Evolutionary conservation across 2,113 vertebrate genomes (phyloP), one percentile per base, ranked within the genome.

Genomic region (Caretta caretta): DNA sequence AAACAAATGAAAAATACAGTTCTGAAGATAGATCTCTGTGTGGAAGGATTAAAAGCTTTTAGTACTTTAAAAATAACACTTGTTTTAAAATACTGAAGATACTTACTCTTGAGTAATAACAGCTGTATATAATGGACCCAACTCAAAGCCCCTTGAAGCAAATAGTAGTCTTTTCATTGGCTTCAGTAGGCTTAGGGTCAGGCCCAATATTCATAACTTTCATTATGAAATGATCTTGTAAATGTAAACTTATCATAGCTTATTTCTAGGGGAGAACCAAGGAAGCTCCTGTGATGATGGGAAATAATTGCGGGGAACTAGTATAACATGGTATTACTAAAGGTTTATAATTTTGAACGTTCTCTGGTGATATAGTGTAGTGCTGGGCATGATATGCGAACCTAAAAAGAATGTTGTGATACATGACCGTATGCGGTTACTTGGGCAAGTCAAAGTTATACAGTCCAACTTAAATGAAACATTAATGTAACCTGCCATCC

Each of bases 381-480:
- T 8, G 27, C 91, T 87, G 48, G 82, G 91, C 22, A 59, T 49
- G 24, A 62, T 85, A 94, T 87, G 87, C 94, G 88, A 95, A 75
- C 50, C 50, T 10, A 3, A 57, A 81, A 48, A 81, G 54, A 59
- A 50, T 31, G 50, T 90, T 95, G 62, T 83, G 91, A 54, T 90
- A 19, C 49, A 5, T 83, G 69, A 84, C 81, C 83, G 0, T 22
- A 69, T 80, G n/a, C 54, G 96, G 65, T 72, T 92, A 90, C 91
- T 72, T 84, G 80, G 76, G 57, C 83, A 90, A 81, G 87, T 35
- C 65, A 49, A 25, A 49, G 49, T 80, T 62, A 42, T 10, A n/a
- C 62, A 49, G 35, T 78, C 53, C 27, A 93, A 90, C 29, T 3
- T 54, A 82, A 54, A 11, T 10, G 88, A 93, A 85, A 76, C 35